Base-by-base conservation (phyloP, 2,113 vertebrate genomes). In the Laticauda laticaudata region DNA sequence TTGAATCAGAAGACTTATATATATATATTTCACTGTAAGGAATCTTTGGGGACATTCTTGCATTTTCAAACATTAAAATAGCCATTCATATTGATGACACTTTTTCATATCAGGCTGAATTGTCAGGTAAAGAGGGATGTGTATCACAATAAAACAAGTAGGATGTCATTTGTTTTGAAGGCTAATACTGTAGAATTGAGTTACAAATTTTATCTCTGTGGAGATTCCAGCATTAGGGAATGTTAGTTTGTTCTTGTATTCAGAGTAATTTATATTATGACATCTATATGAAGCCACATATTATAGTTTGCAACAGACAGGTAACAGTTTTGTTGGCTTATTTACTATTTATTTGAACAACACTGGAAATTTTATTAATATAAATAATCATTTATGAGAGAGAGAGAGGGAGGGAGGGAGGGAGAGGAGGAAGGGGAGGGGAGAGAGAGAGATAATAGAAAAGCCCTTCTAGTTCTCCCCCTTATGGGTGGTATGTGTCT, bases 61-160 rank as follows among this genome's bases (percentile, higher is more conserved):
- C n/a, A 89, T 57, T 29, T 85, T 92, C 51, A 88, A 88, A 92
- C 54, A 11, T 88, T 69, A 89, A 39, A 56, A 48, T 56, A 81
- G 53, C 53, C 39, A 45, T 89, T 29, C 11, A 34, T 34, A 85
- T 51, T 45, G n/a, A 85, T 81, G 53, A 48, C 53, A 89, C 48
- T 69, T 88, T 69, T 39, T 43, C 57, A 69, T 88, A 69, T 69
- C 85, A 87, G 20, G n/a, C n/a, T 43, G 15, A 91, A 59, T 57
- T 91, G 55, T 18, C 75, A 56, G 54, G n/a, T 55, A 53, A 91
- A 87, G 91, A 87, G 55, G 85, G 43, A 61, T 87, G 85, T 64
- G 24, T 59, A 92, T 91, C 53, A 86, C 59, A 88, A 9, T 55
- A 69, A 92, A 88, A 14, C 21, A 92, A 88, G 5, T 39, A 88